Percentiles rank a stretch among this genome's conserved stretches.
phyloP scores from a whole-genome alignment of 2,113 vertebrate genomes.

The Odontophorus gujanensis region DNA sequence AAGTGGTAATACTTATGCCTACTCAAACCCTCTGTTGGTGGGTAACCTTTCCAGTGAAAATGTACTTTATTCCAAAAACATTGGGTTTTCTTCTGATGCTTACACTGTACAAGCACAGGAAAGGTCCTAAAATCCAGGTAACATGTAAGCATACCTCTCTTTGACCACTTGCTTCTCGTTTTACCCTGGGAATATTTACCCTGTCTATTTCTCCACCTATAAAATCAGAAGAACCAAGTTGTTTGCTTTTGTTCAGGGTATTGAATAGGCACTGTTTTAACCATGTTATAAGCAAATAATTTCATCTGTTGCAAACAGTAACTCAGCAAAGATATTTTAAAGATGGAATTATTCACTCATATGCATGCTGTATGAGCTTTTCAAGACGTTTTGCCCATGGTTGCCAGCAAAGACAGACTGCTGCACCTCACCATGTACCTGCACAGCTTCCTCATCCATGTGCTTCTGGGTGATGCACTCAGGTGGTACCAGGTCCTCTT shows the following conservation, averaged over 20 bases:
- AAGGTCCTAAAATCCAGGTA: background rate
- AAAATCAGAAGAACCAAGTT: background rate
- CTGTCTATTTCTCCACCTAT: background rate
- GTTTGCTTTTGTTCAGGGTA: background rate
- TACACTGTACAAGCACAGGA: background rate
- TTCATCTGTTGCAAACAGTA: background rate
- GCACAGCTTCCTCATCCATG: fast-evolving
- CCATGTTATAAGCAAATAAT: background rate
- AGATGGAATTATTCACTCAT: background rate
- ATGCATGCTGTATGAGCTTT: background rate
- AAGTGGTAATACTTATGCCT: background rate
- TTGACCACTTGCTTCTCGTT: background rate
- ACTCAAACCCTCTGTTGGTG: background rate
- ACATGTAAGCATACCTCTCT: background rate
- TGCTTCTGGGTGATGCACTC: background rate
- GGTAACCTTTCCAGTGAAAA: background rate
- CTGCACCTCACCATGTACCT: fast-evolving
- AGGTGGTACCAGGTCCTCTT: fast-evolving
- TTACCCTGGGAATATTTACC: background rate
- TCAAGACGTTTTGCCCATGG: background rate
- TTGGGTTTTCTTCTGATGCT: background rate
- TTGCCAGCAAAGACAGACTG: background rate
- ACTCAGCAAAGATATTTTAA: background rate
- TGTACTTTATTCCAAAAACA: background rate
- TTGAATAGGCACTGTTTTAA: background rate